Conservation (phyloP, 1,140 invertebrate species). For the Scaptomyza hsui region DNA sequence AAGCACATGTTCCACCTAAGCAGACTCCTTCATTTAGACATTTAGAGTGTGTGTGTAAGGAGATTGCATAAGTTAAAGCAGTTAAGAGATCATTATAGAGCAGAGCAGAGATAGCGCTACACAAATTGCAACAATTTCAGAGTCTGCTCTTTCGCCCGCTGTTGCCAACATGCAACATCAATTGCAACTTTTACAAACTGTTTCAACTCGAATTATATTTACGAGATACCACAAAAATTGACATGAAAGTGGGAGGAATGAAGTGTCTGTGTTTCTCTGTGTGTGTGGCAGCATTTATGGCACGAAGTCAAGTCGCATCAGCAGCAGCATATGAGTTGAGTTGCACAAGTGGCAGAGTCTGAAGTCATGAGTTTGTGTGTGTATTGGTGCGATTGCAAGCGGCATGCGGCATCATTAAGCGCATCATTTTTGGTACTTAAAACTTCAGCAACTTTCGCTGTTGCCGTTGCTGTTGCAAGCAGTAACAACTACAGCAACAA, state of each 20-base stretch:
- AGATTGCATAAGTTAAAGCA: not conserved
- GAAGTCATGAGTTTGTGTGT: conserved; percentile 65
- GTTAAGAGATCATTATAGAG: conserved; percentile 9
- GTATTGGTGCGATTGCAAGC: conserved; percentile 49
- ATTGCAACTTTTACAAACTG: conserved; percentile 75
- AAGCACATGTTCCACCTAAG: not conserved
- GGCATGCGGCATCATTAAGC: conserved; percentile 73
- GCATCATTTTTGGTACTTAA: conserved; percentile 77
- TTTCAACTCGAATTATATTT: conserved; percentile 76
- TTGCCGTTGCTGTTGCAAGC: conserved; percentile 25
- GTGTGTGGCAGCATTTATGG: conserved; percentile 51
- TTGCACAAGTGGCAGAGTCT: not conserved
- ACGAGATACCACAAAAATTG: conserved; percentile 64
- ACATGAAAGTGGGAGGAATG: conserved; percentile 11
- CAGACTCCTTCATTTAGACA: conserved; percentile 16
- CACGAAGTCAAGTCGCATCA: conserved; percentile 53
- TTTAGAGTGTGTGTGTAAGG: not conserved
- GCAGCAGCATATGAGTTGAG: conserved; percentile 54
- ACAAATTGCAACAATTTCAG: conserved; percentile 44
- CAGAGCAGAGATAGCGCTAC: not conserved
- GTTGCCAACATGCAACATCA: conserved; percentile 37
- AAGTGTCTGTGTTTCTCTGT: too few relatives aligned
- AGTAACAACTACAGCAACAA: conserved; percentile 16
- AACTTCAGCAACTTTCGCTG: conserved; percentile 59
- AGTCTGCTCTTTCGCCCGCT: conserved; percentile 1